These are phyloP conservation scores for Formica aserva DNA, from an alignment of 2,888 invertebrate genomes.

Conservation along the genomic window DNA sequence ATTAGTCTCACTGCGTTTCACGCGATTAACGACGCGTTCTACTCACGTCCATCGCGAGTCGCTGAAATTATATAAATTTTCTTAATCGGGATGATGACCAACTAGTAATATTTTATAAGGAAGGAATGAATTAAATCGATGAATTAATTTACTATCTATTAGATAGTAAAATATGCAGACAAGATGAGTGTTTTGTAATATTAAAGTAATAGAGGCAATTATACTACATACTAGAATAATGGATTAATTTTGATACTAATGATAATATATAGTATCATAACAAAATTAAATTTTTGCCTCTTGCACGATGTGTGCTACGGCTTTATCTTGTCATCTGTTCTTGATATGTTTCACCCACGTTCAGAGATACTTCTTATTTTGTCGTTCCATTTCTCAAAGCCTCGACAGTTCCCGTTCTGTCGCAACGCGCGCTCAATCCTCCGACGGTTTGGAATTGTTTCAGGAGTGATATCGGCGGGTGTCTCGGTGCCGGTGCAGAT, in stretches of 20 bases:
- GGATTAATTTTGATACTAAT: background rate
- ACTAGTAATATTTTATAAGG: background rate
- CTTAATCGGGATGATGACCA: background rate
- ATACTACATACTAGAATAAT: background rate
- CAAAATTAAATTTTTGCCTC: background rate
- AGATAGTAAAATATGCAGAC: background rate
- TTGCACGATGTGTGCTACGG: background rate
- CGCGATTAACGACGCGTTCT: conserved; percentile 42
- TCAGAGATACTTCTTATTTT: background rate
- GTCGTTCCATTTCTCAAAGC: background rate
- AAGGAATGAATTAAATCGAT: conserved; percentile 5
- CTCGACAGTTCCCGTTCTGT: conserved; percentile 30
- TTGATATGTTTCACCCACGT: background rate
- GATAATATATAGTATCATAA: background rate
- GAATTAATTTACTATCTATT: background rate
- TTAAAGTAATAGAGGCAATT: background rate
- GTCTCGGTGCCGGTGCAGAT: conserved; percentile 97
- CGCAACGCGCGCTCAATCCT: conserved; percentile 41
- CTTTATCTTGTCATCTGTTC: background rate
- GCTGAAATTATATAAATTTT: background rate
- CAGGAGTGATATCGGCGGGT: conserved; percentile 96
- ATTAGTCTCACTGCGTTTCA: conserved; percentile 27
- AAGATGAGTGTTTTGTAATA: background rate
- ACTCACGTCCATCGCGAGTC: background rate
- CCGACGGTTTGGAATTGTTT: conserved; percentile 53